Conservation (phyloP, 2,888 invertebrate genomes). For the Dusona sp. region DNA sequence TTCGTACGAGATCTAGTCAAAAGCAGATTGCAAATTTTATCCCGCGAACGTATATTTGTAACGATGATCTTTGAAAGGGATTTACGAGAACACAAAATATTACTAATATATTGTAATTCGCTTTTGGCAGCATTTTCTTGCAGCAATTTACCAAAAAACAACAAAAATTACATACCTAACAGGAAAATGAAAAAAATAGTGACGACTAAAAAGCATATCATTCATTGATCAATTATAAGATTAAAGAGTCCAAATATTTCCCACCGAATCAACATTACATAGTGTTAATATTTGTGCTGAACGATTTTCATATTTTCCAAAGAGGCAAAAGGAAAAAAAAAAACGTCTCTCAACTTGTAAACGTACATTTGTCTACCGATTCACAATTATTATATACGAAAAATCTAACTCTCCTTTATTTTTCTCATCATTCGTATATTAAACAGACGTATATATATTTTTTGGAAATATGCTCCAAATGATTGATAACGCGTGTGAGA, state of each 20-base stretch:
- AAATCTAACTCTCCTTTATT: constrained; percentile 35
- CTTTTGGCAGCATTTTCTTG: constrained; percentile 47
- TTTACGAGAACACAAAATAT: constrained; percentile 12
- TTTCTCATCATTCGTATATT: constrained; percentile 42
- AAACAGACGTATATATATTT: neutral
- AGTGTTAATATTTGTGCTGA: constrained; percentile 48
- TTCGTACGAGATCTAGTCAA: constrained; percentile 49
- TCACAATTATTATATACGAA: constrained; percentile 23
- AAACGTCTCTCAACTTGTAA: constrained; percentile 14
- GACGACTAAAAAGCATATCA: constrained; percentile 65
- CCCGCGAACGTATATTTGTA: constrained; percentile 3
- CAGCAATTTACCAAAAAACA: constrained; percentile 3
- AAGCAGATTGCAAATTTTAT: constrained; percentile 39
- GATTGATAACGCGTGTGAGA: constrained; percentile 39
- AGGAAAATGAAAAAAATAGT: constrained; percentile 36
- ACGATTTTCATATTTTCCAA: constrained; percentile 15
- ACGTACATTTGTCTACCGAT: constrained; percentile 34
- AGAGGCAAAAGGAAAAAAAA: neutral
- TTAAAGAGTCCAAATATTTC: constrained; percentile 51
- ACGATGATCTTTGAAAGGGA: neutral
- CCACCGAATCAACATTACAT: constrained; percentile 43
- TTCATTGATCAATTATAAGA: constrained; percentile 64
- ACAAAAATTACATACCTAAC: neutral
- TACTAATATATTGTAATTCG: constrained; percentile 23
- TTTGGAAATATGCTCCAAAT: constrained; percentile 31